Base-by-base conservation (phyloP, 2,888 invertebrate genomes). In the Stegophylla sp. region DNA sequence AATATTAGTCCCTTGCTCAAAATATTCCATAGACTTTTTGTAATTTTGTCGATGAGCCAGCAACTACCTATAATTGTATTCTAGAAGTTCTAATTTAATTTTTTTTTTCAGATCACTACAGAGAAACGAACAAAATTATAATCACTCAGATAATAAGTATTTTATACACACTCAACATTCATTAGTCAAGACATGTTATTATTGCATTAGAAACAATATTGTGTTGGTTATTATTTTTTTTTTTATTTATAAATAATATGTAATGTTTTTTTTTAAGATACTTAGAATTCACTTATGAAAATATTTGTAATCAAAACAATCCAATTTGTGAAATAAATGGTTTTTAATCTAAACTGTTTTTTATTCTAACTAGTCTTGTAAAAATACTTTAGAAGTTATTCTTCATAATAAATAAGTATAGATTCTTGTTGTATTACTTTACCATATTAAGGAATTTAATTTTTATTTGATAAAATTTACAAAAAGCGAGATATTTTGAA, bases 111-210 rank as follows among this genome's bases (percentile, higher is more conserved):
- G 77, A 77, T 77, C 67, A 59, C 34, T 34, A 7, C 45, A 59
- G 45, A 45, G 28, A 48, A 45, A n/a, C 26, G 41, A 63, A 76
- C 56, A 77, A 28, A 69, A 45, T 56, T 66, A 67, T 45, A 67
- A 69, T 69, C 45, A 69, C 67, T 34, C 59, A 28, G 45, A 69
- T 77, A 59, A 26, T 76, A 66, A 20, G 64, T 53, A 77, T 77
- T 77, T 77, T 77, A 77, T 69, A 77, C 76, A 67, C 77, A 77
- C 67, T 69, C 67, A 67, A 77, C 28, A 67, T 69, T 51, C 51
- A 53, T 66, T 75, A 75, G 75, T 53, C 26, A 53, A 75, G 75
- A 75, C 75, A 43, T 23, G n/a, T 56, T 53, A 43, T 53, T 63
- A 74, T 34, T 15, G 13, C 28, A 73, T 73, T 73, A 73, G 73